These are phyloP conservation scores for Macroramphosus scolopax DNA, from an alignment of 2,797 vertebrate species.

Conservation along the genomic window DNA sequence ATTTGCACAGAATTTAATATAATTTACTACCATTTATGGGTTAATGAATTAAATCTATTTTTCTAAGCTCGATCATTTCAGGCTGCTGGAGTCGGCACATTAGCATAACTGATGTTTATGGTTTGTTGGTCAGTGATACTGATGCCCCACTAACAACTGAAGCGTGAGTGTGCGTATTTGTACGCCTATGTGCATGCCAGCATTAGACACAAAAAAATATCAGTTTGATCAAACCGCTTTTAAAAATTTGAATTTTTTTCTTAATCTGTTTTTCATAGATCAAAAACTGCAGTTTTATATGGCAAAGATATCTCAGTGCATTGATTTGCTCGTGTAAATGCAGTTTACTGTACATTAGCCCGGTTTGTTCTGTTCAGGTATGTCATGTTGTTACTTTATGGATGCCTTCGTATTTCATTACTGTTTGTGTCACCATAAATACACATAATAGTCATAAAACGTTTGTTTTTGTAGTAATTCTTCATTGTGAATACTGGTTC, in stretches of 20 bases:
- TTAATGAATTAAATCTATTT: conserved; percentile 1
- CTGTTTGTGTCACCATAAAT: conserved; percentile 4
- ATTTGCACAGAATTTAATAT: conserved; percentile 9
- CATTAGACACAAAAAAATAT: conserved; percentile 17
- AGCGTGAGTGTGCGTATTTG: conserved; percentile 6
- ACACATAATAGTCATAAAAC: background rate
- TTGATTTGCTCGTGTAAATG: conserved; percentile 48
- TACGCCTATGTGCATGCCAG: conserved; percentile 4
- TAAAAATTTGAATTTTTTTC: conserved; percentile 1
- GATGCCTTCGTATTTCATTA: conserved; percentile 13
- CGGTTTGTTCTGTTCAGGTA: conserved; percentile 41
- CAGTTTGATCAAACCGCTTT: background rate
- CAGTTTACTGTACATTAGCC: conserved; percentile 34
- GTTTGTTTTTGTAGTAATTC: background rate
- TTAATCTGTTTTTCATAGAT: conserved; percentile 15
- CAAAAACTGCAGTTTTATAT: conserved; percentile 2
- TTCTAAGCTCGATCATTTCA: conserved; percentile 2
- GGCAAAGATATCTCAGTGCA: conserved; percentile 12
- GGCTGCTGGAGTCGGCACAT: conserved; percentile 20
- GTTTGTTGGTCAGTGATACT: conserved; percentile 17
- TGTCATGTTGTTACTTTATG: conserved; percentile 40
- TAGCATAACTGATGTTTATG: conserved; percentile 15
- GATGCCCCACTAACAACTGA: conserved; percentile 25
- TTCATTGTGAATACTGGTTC: background rate
- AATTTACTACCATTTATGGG: conserved; percentile 24